Evolutionary conservation across 64 coral and sea anemone genomes (phyloP).

Genomic region (Montipora efflorescens): DNA sequence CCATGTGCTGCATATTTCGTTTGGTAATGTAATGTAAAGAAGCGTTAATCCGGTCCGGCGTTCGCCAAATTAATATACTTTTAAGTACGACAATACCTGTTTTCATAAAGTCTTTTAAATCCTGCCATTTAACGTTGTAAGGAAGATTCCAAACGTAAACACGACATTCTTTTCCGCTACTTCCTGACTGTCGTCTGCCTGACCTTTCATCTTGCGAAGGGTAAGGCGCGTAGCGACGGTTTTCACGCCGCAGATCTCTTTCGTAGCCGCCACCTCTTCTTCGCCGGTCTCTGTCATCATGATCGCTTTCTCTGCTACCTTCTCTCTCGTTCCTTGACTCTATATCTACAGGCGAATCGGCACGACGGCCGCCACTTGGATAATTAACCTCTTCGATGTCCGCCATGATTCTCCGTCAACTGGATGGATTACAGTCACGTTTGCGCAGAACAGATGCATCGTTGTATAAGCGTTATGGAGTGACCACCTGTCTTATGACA

Average conservation of each 20-base stretch:
- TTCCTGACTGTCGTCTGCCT: conserved; percentile 50
- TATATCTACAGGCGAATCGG: conserved; percentile 53
- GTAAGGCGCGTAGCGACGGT: conserved; percentile 80
- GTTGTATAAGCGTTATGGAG: not conserved
- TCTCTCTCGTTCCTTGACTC: conserved; percentile 77
- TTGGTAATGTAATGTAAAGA: too few relatives aligned
- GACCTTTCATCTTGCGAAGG: conserved; percentile 63
- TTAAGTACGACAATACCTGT: conserved; percentile 46
- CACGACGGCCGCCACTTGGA: not conserved
- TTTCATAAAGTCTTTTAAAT: conserved; percentile 96
- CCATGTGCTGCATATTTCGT: too few relatives aligned
- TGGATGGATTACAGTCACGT: too few relatives aligned
- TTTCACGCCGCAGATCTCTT: conserved; percentile 76
- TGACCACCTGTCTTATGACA: too few relatives aligned
- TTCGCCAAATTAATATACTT: not conserved
- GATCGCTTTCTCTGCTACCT: conserved; percentile 94
- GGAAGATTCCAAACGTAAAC: conserved; percentile 94
- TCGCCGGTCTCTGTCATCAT: conserved; percentile 87
- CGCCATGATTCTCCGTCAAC: conserved; percentile 31
- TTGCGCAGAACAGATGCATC: too few relatives aligned
- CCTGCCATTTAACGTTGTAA: conserved; percentile 89
- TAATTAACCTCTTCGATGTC: conserved; percentile 36
- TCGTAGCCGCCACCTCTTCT: conserved; percentile 85
- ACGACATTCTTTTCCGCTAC: conserved; percentile 72
- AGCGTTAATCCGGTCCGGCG: too few relatives aligned